Evolutionary conservation across 2,888 invertebrate species (phyloP), one percentile per base, ranked within the genome.

Genomic region (Callyntrura guangdongensis): DNA sequence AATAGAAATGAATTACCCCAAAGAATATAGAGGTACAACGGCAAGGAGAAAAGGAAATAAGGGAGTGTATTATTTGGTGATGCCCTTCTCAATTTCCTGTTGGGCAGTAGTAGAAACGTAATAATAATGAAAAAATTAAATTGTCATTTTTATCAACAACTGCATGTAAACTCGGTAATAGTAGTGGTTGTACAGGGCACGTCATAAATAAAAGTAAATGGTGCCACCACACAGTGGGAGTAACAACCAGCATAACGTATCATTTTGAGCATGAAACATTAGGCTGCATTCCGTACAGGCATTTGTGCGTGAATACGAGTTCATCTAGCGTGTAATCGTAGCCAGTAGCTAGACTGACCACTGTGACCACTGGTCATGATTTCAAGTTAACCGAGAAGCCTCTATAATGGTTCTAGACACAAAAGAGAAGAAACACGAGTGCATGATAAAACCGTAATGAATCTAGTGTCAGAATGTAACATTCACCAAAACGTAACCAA

Each of bases 1-100:
- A 14, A 53, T n/a, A n/a, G 53, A 36, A 4, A 36, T 36, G 36
- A 36, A 36, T 36, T 36, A 36, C 36, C 36, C 36, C 36, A 53
- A n/a, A n/a, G 53, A 53, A 9, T 53, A 53, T 9, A 9, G 3
- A 53, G 53, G 53, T 36, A 6, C 3, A 36, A 36, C 36, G 6
- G 2, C 36, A 36, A 36, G 36, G 36, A 36, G 2, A 36, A 36
- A 36, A 36, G 36, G 6, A 36, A 36, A 36, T 36, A 36, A 6
- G 36, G 6, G 6, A 36, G 53, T n/a, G 53, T 53, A n/a, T 53
- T 53, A 53, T 53, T 53, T 53, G 1, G 22, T 14, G 69, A 83
- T 83, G 87, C 69, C 74, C 83, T 61, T 89, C 72, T 49, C 89
- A 83, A 83, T 89, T 88, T 88, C 82, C 88, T 59, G 36, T 82